These are phyloP conservation scores for Perodicticus potto DNA, from an alignment of 2,797 vertebrate species.

Conservation along the genomic window DNA sequence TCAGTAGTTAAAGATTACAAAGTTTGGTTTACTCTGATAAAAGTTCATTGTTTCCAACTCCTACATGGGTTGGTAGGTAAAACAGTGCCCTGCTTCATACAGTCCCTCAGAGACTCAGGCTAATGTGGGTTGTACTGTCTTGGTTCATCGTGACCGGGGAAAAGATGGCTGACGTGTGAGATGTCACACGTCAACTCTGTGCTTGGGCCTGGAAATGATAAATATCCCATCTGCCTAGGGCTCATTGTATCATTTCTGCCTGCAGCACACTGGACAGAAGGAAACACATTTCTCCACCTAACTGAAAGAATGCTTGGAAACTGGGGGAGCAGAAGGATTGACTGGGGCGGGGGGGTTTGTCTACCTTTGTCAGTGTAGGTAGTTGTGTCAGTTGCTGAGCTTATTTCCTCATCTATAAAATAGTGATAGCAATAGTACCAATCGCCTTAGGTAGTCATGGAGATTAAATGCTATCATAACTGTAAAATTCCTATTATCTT, in stretches of 20 bases:
- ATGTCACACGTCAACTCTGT: neutral
- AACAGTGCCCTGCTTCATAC: neutral
- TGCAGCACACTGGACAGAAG: neutral
- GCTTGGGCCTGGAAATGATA: neutral
- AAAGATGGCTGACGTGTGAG: neutral
- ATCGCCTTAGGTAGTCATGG: neutral
- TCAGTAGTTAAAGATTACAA: neutral
- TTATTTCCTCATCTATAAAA: constrained; percentile 42
- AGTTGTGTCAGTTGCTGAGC: neutral
- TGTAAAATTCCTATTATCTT: neutral
- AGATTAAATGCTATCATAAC: neutral
- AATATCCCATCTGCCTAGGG: neutral
- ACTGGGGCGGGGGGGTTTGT: neutral
- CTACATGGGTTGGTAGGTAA: neutral
- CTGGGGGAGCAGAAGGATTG: neutral
- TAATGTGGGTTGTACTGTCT: neutral
- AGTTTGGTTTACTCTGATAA: neutral
- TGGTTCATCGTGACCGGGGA: neutral
- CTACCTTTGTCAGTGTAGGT: neutral
- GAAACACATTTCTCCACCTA: neutral
- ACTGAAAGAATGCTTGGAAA: constrained; percentile 10
- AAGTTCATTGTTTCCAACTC: neutral
- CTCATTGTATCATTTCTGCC: neutral
- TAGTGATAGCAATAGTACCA: neutral
- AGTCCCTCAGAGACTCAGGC: neutral